Conservation (phyloP, 2,797 vertebrate genomes). For the Tapirus indicus region DNA sequence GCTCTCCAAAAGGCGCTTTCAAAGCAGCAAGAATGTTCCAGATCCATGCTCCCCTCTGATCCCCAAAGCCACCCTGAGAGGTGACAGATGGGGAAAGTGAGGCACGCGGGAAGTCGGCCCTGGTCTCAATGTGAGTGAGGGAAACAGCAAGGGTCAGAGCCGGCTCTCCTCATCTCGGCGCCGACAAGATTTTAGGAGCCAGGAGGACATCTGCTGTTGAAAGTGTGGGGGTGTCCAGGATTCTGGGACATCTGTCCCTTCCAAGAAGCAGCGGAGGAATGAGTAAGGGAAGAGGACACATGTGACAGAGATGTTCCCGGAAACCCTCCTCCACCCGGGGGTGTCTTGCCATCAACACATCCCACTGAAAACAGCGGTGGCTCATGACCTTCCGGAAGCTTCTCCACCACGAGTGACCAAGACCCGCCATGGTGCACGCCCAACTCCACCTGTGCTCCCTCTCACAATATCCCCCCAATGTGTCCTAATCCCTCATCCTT, state of each 20-base stretch:
- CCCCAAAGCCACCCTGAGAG: not conserved
- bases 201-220: not conserved
- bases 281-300: not conserved
- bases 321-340: not conserved
- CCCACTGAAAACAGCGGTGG: not conserved
- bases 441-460: not conserved
- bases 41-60: not conserved
- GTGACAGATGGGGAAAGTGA: not conserved
- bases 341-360: not conserved
- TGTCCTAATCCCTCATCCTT: fast-evolving
- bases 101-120: no score
- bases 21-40: not conserved
- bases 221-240: not conserved
- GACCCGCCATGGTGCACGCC: not conserved
- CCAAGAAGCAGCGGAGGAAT: not conserved
- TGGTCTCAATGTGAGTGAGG: no score
- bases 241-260: not conserved
- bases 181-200: not conserved
- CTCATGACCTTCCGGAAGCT: not conserved
- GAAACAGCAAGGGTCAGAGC: not conserved
- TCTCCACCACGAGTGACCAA: not conserved
- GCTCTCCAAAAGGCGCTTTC: not conserved
- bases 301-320: not conserved
- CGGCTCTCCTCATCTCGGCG: not conserved
- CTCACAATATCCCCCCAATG: not conserved